These are phyloP conservation scores for Sceloporus undulatus DNA, from an alignment of 2,113 vertebrate genomes.

Conservation along the genomic window DNA sequence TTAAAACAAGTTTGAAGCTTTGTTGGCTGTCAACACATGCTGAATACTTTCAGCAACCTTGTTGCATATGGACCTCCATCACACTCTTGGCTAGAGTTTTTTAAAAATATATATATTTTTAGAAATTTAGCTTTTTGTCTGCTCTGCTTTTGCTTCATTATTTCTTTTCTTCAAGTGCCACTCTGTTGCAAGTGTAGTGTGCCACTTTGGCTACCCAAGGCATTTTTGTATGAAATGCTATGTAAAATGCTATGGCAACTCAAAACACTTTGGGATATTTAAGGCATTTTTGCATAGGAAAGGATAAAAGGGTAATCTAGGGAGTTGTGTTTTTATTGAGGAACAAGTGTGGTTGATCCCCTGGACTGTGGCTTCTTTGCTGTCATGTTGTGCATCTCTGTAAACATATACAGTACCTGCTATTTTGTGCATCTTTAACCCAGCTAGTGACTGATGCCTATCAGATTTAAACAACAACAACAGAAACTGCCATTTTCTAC, in stretches of 20 bases:
- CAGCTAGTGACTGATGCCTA: neutral
- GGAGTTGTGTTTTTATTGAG: neutral
- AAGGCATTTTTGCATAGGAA: neutral
- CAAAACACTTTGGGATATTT: too few relatives aligned
- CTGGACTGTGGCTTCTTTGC: neutral
- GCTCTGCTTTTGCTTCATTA: neutral
- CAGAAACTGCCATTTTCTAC: neutral
- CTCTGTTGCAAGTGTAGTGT: neutral
- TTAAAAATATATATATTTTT: neutral
- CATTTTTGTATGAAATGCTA: neutral
- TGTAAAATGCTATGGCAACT: too few relatives aligned
- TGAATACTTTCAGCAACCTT: constrained; percentile 2
- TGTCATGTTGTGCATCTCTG: too few relatives aligned
- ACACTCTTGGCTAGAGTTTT: neutral
- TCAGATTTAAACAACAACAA: neutral
- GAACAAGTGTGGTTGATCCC: neutral
- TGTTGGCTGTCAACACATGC: constrained; percentile 9
- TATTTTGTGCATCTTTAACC: neutral
- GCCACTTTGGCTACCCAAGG: neutral
- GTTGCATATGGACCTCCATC: neutral
- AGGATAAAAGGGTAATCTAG: neutral
- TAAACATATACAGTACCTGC: too few relatives aligned
- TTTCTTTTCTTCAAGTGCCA: too few relatives aligned
- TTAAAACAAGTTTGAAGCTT: neutral
- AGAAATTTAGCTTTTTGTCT: neutral